Evolutionary conservation across 2,888 invertebrate species (phyloP).

Genomic region (Bellardia pandia): DNA sequence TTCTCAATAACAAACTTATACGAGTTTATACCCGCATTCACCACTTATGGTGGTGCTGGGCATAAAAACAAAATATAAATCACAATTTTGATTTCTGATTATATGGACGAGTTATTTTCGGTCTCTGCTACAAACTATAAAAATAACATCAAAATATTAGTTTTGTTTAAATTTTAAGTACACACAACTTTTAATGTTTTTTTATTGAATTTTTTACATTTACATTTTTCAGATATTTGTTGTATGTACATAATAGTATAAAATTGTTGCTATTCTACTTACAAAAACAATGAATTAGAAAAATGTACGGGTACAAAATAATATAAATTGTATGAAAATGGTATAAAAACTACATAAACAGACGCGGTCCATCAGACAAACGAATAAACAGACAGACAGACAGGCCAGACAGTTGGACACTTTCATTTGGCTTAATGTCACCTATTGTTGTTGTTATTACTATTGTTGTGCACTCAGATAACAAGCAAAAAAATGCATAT

Average conservation of each 20-base stretch:
- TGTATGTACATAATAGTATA: slow-evolving; percentile 13
- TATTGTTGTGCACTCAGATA: slow-evolving; percentile 36
- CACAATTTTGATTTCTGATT: no score
- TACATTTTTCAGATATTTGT: not conserved
- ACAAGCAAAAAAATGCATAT: slow-evolving; percentile 12
- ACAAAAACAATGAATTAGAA: slow-evolving; percentile 37
- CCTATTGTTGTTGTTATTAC: slow-evolving; percentile 38
- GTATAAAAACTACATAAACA: slow-evolving; percentile 33
- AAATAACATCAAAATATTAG: no score
- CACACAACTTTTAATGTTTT: not conserved
- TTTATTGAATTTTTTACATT: not conserved
- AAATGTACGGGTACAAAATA: not conserved
- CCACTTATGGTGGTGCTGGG: no score
- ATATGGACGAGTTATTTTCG: no score
- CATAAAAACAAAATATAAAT: no score
- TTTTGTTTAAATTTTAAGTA: no score
- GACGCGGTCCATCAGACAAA: slow-evolving; percentile 55
- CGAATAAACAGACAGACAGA: slow-evolving; percentile 29
- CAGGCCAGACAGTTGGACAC: slow-evolving; percentile 65
- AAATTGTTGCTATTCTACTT: slow-evolving; percentile 19
- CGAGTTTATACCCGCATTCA: no score
- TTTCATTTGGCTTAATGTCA: slow-evolving; percentile 59
- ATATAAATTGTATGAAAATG: slow-evolving; percentile 31
- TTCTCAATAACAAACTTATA: no score
- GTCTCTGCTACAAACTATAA: no score